Evolutionary conservation across 64 coral and sea anemone species (phyloP).

Genomic region (Montipora sp.): DNA sequence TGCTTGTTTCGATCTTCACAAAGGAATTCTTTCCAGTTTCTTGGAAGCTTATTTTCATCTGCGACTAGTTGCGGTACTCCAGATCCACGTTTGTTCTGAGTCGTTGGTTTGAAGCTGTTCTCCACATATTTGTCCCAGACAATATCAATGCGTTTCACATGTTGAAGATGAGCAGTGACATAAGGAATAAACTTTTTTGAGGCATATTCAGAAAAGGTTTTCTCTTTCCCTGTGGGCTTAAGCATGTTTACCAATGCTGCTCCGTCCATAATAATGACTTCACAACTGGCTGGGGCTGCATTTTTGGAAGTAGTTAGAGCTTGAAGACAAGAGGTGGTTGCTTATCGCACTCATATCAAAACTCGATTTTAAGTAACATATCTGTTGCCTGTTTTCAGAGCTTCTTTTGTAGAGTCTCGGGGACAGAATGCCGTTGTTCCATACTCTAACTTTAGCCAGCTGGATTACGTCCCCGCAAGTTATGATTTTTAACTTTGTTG

Average conservation of each 20-base stretch:
- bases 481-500: no score
- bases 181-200: constrained; percentile 27
- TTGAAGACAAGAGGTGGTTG: constrained; percentile 28
- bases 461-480: no score
- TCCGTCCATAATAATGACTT: constrained; percentile 27
- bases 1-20: constrained; percentile 18
- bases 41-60: neutral
- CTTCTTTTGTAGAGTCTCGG: no score
- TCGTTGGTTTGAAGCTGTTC: constrained; percentile 44
- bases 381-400: no score
- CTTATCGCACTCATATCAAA: constrained; percentile 21
- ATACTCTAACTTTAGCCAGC: no score
- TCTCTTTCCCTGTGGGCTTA: constrained; percentile 16
- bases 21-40: constrained; percentile 50
- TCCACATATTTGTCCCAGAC: constrained; percentile 58
- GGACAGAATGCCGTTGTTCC: no score
- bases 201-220: constrained; percentile 58
- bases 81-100: constrained; percentile 23
- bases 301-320: neutral
- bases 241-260: constrained; percentile 49
- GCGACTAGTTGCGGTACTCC: constrained; percentile 15
- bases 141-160: constrained; percentile 30
- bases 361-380: no score
- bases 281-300: neutral
- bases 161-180: constrained; percentile 25